Percentiles rank a stretch among this genome's conserved stretches.
These are phyloP conservation scores for Nyctereutes procyonoides DNA, from an alignment of 2,113 vertebrate species.

Conservation along the genomic window DNA sequence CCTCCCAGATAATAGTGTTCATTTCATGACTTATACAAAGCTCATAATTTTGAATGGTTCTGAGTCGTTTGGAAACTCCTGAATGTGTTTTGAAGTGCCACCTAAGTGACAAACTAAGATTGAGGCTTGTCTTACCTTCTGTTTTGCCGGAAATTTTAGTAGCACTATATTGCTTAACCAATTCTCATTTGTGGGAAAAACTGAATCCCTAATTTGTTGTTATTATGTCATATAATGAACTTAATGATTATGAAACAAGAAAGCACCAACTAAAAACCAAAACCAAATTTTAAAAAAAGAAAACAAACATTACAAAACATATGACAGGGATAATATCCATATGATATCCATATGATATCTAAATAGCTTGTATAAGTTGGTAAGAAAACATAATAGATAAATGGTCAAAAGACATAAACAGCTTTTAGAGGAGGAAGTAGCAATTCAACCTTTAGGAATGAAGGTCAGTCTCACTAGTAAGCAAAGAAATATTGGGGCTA, in stretches of 20 bases:
- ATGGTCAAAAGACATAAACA: not conserved
- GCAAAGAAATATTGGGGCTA: not conserved
- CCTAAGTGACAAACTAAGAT: not conserved
- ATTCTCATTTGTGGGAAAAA: conserved; percentile 34
- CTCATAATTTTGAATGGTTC: conserved; percentile 62
- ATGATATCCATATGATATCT: not conserved
- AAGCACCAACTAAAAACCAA: not conserved
- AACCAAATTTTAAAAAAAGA: not conserved
- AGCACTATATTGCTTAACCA: conserved; percentile 20
- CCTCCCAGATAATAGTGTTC: conserved; percentile 65
- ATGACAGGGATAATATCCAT: not conserved
- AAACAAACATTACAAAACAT: not conserved
- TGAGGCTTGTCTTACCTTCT: conserved; percentile 13
- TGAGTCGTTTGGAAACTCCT: not conserved
- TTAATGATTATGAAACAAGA: conserved; percentile 29
- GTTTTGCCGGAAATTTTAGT: conserved; percentile 47
- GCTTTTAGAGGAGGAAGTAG: not conserved
- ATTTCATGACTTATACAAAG: conserved; percentile 72
- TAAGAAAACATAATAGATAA: conserved; percentile 26
- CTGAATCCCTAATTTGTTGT: conserved; percentile 5
- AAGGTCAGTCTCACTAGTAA: not conserved
- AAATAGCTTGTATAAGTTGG: not conserved
- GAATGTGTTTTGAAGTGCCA: conserved; percentile 66
- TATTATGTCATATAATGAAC: not conserved
- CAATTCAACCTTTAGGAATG: not conserved